Conservation (phyloP, 2,888 invertebrate species). For the Zeuzera pyrina region DNA sequence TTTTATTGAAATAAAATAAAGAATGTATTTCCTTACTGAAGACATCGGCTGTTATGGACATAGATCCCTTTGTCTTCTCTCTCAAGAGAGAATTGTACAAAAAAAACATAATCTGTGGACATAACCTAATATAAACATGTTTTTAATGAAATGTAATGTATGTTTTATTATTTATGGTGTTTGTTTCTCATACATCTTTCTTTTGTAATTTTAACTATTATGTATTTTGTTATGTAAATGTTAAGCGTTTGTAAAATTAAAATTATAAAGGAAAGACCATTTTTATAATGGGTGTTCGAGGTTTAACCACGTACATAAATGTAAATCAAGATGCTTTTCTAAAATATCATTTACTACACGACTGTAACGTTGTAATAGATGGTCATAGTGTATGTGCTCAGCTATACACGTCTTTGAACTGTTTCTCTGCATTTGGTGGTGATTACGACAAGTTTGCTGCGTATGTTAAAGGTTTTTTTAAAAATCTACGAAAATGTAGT, state of each 20-base stretch:
- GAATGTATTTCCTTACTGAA: too few relatives aligned
- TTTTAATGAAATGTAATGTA: too few relatives aligned
- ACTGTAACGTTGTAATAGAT: constrained; percentile 83
- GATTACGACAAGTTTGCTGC: constrained; percentile 87
- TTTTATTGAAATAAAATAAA: too few relatives aligned
- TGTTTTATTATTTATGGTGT: too few relatives aligned
- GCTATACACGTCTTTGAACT: constrained; percentile 75
- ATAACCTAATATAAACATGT: too few relatives aligned
- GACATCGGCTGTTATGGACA: too few relatives aligned
- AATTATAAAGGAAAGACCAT: too few relatives aligned
- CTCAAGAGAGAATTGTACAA: too few relatives aligned
- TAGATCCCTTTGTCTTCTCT: too few relatives aligned
- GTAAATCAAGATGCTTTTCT: constrained; percentile 77
- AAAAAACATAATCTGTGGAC: too few relatives aligned
- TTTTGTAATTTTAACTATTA: background rate
- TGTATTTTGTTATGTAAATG: background rate
- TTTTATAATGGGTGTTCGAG: constrained; percentile 84
- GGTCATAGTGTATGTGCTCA: constrained; percentile 84
- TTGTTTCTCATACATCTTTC: too few relatives aligned
- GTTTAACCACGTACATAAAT: constrained; percentile 86
- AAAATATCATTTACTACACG: constrained; percentile 75
- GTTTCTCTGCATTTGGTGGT: constrained; percentile 84
- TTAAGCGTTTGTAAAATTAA: too few relatives aligned
- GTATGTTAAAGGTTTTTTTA: constrained; percentile 78
- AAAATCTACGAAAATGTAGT: constrained; percentile 78